These are phyloP conservation scores for Chelonia mydas DNA, from an alignment of 2,797 vertebrate species.

Conservation along the genomic window DNA sequence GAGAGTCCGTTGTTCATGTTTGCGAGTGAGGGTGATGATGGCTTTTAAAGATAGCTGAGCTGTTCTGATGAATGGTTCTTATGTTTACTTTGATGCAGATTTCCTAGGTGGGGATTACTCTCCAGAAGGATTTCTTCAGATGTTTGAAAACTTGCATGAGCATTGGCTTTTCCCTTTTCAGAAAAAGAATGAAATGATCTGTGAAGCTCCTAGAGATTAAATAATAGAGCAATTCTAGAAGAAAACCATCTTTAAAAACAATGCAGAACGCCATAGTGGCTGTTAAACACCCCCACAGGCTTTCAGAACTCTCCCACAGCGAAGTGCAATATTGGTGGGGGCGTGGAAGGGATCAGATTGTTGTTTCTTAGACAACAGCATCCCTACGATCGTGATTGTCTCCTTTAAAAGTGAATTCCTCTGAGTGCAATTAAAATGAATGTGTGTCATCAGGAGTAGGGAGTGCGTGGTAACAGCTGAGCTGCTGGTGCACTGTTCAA, in stretches of 20 bases:
- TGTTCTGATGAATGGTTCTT: not conserved
- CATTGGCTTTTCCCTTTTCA: not conserved
- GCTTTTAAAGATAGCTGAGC: not conserved
- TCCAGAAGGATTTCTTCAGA: not conserved
- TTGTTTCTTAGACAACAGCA: not conserved
- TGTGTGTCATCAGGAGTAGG: not conserved
- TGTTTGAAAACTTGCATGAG: not conserved
- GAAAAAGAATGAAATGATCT: not conserved
- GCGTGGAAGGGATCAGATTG: not conserved
- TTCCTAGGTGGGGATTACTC: no score
- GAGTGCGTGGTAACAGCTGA: no score
- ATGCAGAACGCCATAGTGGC: not conserved
- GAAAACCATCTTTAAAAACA: not conserved
- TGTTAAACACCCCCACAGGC: no score
- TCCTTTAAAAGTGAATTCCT: not conserved
- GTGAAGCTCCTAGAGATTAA: not conserved
- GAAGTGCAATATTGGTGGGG: not conserved
- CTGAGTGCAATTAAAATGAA: accelerated
- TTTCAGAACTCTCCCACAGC: not conserved
- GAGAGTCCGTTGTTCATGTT: accelerated
- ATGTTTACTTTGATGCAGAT: not conserved
- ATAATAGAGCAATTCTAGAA: not conserved
- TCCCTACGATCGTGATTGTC: not conserved
- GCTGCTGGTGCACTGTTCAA: accelerated
- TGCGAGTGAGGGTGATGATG: not conserved